These are phyloP conservation scores for Camponotus pennsylvanicus DNA, from an alignment of 1,140 invertebrate species.

Conservation along the genomic window DNA sequence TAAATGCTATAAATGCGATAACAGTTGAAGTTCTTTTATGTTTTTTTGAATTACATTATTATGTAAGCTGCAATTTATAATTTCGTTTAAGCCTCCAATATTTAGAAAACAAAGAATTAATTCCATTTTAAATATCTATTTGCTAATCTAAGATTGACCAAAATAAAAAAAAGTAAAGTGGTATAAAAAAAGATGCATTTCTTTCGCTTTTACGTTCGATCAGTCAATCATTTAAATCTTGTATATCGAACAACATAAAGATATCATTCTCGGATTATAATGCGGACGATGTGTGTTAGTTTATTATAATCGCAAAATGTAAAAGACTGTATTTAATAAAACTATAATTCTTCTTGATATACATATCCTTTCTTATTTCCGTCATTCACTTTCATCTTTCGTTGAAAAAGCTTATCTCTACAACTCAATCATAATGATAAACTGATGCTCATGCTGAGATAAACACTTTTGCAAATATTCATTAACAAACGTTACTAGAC, in stretches of 20 bases:
- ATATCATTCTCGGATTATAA: slow-evolving; percentile 15
- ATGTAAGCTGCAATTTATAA: not conserved
- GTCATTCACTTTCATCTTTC: not conserved
- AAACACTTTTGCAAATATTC: not conserved
- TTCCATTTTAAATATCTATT: not conserved
- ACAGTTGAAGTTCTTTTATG: not conserved
- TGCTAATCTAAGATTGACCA: not conserved
- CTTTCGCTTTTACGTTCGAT: not conserved
- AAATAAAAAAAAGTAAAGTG: not conserved
- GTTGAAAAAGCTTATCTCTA: not conserved
- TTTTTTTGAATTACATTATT: not conserved
- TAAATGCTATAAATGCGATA: not conserved
- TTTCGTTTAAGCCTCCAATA: not conserved
- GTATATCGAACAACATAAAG: not conserved
- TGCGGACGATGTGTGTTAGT: not conserved
- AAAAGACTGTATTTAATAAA: slow-evolving; percentile 84
- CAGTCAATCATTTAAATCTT: not conserved
- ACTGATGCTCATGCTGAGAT: not conserved
- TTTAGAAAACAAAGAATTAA: slow-evolving; percentile 17
- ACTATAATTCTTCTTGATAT: slow-evolving; percentile 70
- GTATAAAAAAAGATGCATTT: not conserved
- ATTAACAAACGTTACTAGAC: not conserved
- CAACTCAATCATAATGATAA: slow-evolving; percentile 26
- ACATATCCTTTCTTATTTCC: not conserved
- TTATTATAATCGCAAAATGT: slow-evolving; percentile 71